Evolutionary conservation across 2,797 vertebrate genomes (phyloP).

Genomic region (Caiman crocodilus): DNA sequence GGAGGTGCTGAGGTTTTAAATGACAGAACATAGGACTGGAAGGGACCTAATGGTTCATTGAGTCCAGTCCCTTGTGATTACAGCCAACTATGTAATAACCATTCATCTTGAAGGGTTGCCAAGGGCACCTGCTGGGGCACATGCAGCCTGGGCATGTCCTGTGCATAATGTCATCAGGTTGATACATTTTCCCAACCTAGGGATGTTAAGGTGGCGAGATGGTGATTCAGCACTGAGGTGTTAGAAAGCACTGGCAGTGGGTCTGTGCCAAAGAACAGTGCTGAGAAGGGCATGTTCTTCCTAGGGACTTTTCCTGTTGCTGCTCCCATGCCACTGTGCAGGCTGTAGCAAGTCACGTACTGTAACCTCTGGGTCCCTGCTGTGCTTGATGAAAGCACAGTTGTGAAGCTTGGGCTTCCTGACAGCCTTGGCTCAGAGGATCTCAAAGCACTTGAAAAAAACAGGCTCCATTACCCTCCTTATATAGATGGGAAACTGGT

Average conservation of each 20-base stretch:
- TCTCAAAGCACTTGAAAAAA: neutral
- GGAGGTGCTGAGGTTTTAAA: neutral
- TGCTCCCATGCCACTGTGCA: neutral
- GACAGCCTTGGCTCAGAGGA: neutral
- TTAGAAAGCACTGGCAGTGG: neutral
- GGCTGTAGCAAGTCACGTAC: neutral
- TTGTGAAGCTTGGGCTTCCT: neutral
- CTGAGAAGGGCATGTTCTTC: neutral
- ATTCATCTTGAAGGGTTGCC: too few relatives aligned
- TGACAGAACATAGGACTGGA: neutral
- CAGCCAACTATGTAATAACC: too few relatives aligned
- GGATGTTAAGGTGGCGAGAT: neutral
- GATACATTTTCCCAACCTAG: neutral
- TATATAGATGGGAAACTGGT: neutral
- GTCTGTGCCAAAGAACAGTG: neutral
- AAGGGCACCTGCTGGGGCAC: too few relatives aligned
- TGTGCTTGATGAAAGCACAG: neutral
- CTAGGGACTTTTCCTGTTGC: neutral
- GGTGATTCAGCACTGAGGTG: neutral
- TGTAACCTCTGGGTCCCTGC: neutral
- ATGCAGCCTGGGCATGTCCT: too few relatives aligned
- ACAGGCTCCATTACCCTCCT: neutral
- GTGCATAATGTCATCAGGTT: neutral
- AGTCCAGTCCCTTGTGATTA: too few relatives aligned
- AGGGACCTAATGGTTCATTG: too few relatives aligned